Evolutionary conservation across 2,797 vertebrate genomes (phyloP), one percentile per base, ranked within the genome.

Genomic region (Cossypha niveicapilla): DNA sequence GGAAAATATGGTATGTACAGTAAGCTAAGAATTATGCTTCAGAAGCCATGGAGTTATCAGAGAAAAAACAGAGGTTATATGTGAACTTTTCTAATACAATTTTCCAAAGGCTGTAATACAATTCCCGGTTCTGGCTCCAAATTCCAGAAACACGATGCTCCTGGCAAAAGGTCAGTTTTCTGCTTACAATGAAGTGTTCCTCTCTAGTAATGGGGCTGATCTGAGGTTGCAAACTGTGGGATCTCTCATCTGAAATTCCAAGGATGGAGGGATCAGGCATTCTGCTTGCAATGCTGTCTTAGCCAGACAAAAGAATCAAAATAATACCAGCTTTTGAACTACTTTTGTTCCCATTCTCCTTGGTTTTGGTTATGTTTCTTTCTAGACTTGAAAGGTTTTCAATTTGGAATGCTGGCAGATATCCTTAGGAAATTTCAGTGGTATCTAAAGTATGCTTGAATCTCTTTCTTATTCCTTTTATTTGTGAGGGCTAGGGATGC

Each of bases 401-500:
- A 54, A 50, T 80, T 65, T 94, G 72, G 37, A 82, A 79, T 86
- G 37, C 80, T 88, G 86, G 83, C 80, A 90, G 79, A 32, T 79
- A 66, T 35, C 74, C 80, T 66, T 66, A 74, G 86, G 92, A 92
- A 84, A 77, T 87, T 63, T 77, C 75, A 86, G 67, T 82, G 72
- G 67, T 87, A 89, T 87, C 44, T 81, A 18, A 88, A 91, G 18
- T 68, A 90, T 78, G 30, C 61, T 90, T 53, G 30, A 73, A 53
- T 85, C 23, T 88, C 60, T 83, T 71, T 71, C n/a, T 57, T 75
- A 42, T 66, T 86, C 30, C 37, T 63, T 84, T 84, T 61, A 56
- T 88, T 93, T 94, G n/a, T 80, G 77, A 81, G 51, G 80, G 28
- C 10, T 56, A 47, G 83, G 42, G 37, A 48, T 93, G 22, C n/a